Evolutionary conservation across 2,888 invertebrate species (phyloP), one percentile per base, ranked within the genome.

Genomic region (Salticus scenicus): DNA sequence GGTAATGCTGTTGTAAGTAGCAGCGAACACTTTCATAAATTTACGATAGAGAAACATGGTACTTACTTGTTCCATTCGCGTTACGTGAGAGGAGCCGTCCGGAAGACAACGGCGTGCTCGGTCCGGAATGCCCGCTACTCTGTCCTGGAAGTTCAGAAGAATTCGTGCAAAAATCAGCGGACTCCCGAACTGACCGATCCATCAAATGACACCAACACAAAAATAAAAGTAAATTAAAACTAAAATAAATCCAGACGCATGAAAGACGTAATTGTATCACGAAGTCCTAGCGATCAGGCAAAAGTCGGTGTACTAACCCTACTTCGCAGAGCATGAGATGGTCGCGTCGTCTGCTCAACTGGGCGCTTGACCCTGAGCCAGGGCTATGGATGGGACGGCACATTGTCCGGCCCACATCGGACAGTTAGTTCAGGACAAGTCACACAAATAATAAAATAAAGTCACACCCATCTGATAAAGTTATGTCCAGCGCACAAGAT

Each of bases 21-120:
- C n/a, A n/a, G n/a, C n/a, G n/a, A n/a, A n/a, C n/a, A n/a, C n/a
- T n/a, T n/a, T n/a, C n/a, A n/a, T n/a, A n/a, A n/a, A n/a, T n/a
- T n/a, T n/a, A n/a, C n/a, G n/a, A n/a, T n/a, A n/a, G n/a, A n/a
- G n/a, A n/a, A n/a, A n/a, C n/a, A n/a, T n/a, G n/a, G n/a, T 17
- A 85, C 85, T 85, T 74, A 85, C 85, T 85, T 85, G 85, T 85
- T 70, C 85, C 85, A 79, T 85, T 85, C 70, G 85, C 85, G 78
- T 85, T 85, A 70, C 85, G 73, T 27, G 85, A 78, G 20, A 85
- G 85, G 63, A 85, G 78, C 28, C 85, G 85, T 67, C 79, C 79
- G 31, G 69, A 66, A 41, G 79, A 74, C 37, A 78, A 64, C 70
- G 78, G 78, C 37, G 85, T 79, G 30, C 64, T 79, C 41, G 85